Base-by-base conservation (phyloP, 2,797 vertebrate species). In the Falco rusticolus region DNA sequence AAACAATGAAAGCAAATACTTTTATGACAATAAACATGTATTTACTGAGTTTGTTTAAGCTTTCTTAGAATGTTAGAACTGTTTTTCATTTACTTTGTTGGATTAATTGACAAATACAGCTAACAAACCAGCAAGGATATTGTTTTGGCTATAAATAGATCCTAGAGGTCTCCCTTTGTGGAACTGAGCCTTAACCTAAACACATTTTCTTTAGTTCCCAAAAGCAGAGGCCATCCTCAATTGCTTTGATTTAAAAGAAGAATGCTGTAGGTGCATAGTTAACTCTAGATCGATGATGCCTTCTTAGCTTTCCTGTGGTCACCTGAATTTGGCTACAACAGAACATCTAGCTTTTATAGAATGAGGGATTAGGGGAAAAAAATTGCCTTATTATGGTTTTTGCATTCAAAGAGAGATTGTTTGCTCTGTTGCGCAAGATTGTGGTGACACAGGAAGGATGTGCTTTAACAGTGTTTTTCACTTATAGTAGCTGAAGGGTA, bases 391-490 rank as follows among this genome's bases (percentile, higher is more conserved):
- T 17, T 75, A 28, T 57, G n/a, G 12, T 28, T 85, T 94, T 78
- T 93, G 25, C 65, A 53, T 94, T 96, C 7, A 13, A 43, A 76
- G 20, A 70, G 64, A 65, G 45, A 51, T 70, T 66, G 60, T 93
- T 82, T 79, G 61, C 56, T 86, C 33, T 88, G 29, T 66, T 56
- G 60, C 60, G 33, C 87, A 65, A 70, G 84, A 18, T 54, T 4
- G 1, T 0, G 1, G 39, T 77, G 80, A 50, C 54, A 95, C 64
- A 79, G 92, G 88, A 95, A 94, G 96, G 89, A 93, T 87, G 83
- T 87, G 22, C 76, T 88, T 81, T 95, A 81, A 54, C n/a, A 70
- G n/a, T 6, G 1, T 82, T 94, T 87, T 90, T 92, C 59, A 82
- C 57, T 39, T 26, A 43, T 69, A 56, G 41, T 81, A 87, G 66